Evolutionary conservation across 1,140 invertebrate species (phyloP).

Genomic region (Hypothenemus hampei): DNA sequence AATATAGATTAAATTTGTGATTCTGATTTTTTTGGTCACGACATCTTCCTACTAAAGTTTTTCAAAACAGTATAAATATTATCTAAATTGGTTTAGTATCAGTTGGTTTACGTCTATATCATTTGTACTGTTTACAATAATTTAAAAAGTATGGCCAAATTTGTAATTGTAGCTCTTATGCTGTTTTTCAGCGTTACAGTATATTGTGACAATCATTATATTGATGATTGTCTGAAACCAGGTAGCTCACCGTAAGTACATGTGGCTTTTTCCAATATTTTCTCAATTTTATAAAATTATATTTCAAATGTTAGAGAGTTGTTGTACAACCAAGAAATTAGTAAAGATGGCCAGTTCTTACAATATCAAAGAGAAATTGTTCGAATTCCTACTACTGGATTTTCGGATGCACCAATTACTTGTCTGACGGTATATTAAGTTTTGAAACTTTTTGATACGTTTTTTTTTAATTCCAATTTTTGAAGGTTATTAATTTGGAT

Average conservation of each 20-base stretch:
- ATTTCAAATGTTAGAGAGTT: not conserved
- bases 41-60: too few relatives aligned
- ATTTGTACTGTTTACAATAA: too few relatives aligned
- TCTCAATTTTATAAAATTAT: not conserved
- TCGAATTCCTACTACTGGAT: not conserved
- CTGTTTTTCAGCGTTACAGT: not conserved
- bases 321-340: slow-evolving; percentile 3
- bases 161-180: too few relatives aligned
- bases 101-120: too few relatives aligned
- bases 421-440: not conserved
- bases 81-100: too few relatives aligned
- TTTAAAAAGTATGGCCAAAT: too few relatives aligned
- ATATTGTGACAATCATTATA: not conserved
- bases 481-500: not conserved
- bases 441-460: not conserved
- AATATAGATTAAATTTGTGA: too few relatives aligned
- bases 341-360: too few relatives aligned
- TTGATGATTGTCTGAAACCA: not conserved
- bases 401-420: not conserved
- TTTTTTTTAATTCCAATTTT: too few relatives aligned
- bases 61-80: too few relatives aligned
- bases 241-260: not conserved
- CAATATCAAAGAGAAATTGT: not conserved
- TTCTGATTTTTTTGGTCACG: too few relatives aligned
- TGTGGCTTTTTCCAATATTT: not conserved